phyloP scores from a whole-genome alignment of 2,113 vertebrate species.

The Hypomesus transpacificus region DNA sequence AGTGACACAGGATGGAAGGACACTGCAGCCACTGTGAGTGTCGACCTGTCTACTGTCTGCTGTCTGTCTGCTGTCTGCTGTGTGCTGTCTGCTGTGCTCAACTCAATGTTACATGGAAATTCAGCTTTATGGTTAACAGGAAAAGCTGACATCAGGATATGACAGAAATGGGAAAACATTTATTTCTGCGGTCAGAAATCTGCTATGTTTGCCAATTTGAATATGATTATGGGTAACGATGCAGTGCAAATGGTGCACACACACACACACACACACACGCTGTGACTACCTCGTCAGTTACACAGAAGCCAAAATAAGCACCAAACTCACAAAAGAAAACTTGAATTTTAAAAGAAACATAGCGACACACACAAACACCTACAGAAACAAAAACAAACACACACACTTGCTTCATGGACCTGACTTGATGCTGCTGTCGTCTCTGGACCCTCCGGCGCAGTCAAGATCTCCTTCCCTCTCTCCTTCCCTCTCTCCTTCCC shows the following conservation, averaged over 20 bases:
- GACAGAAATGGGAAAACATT: slow-evolving; percentile 63
- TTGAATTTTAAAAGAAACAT: neutral
- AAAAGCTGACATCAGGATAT: slow-evolving; percentile 52
- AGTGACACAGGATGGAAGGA: neutral
- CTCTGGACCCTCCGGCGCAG: slow-evolving; percentile 53
- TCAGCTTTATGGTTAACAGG: slow-evolving; percentile 59
- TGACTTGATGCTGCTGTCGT: slow-evolving; percentile 70
- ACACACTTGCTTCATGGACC: slow-evolving; percentile 76
- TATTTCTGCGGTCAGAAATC: slow-evolving; percentile 68
- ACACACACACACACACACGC: slow-evolving; percentile 39
- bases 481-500: slow-evolving; percentile 44
- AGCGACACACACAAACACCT: slow-evolving; percentile 56
- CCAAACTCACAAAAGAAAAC: slow-evolving; percentile 28
- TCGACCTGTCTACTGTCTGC: too few relatives aligned
- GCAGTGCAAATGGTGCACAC: slow-evolving; percentile 28
- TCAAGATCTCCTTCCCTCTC: slow-evolving; percentile 42
- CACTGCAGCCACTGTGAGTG: too few relatives aligned
- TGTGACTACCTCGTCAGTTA: neutral
- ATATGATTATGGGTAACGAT: slow-evolving; percentile 54
- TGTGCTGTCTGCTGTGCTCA: neutral
- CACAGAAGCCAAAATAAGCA: slow-evolving; percentile 8
- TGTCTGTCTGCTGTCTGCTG: too few relatives aligned
- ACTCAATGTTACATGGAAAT: slow-evolving; percentile 49
- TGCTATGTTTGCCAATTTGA: slow-evolving; percentile 59
- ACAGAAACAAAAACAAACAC: slow-evolving; percentile 73